Conservation (phyloP, 2,113 vertebrate species). For the Mobula hypostoma region DNA sequence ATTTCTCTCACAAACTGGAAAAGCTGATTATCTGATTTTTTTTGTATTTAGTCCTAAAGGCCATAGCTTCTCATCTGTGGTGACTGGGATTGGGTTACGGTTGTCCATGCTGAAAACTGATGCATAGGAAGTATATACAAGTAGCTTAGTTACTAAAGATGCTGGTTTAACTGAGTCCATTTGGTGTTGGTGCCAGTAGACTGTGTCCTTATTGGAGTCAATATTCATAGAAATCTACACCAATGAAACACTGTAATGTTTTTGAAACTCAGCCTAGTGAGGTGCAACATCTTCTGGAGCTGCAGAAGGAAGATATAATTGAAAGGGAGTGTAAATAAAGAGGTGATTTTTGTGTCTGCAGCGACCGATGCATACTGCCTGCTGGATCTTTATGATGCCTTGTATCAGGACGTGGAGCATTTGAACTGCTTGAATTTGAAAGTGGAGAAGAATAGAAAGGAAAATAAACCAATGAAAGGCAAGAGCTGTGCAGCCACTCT, state of each 20-base stretch:
- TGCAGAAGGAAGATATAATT: neutral
- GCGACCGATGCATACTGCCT: conserved; percentile 73
- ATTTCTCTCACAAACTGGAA: too few relatives aligned
- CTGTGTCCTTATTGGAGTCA: neutral
- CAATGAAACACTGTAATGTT: too few relatives aligned
- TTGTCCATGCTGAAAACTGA: neutral
- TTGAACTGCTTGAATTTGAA: conserved; percentile 49
- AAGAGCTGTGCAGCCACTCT: neutral
- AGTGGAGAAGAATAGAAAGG: conserved; percentile 21
- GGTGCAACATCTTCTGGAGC: neutral
- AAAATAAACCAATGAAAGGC: conserved; percentile 47
- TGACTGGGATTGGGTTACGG: neutral
- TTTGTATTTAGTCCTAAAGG: too few relatives aligned
- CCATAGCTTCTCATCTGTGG: neutral
- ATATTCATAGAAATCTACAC: neutral
- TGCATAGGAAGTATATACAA: neutral
- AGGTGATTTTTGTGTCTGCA: conserved; percentile 40
- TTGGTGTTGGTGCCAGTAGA: neutral
- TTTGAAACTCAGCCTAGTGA: neutral
- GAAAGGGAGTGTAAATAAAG: neutral
- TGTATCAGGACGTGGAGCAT: conserved; percentile 53
- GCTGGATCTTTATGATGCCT: conserved; percentile 65
- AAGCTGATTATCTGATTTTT: too few relatives aligned
- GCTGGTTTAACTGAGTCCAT: neutral
- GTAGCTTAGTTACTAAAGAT: neutral